These are phyloP conservation scores for Nemopilema nomurai DNA, from an alignment of 30 jellyfish, hydroid and myxozoan species.

Conservation along the genomic window DNA sequence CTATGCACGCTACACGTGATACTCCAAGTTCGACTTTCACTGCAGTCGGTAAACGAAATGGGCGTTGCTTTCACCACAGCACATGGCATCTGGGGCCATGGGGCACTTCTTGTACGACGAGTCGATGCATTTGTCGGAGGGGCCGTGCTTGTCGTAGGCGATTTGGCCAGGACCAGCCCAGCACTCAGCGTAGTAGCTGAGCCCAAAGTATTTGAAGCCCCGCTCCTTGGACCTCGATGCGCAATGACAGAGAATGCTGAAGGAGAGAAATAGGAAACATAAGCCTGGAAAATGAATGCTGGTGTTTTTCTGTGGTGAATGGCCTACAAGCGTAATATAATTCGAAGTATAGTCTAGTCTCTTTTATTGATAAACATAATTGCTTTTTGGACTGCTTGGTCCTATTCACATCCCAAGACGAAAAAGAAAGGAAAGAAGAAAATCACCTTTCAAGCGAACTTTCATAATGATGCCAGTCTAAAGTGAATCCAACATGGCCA, in stretches of 20 bases:
- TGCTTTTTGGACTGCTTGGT: no score
- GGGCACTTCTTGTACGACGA: conserved; percentile 32
- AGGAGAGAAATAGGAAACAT: background rate
- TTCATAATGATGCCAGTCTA: conserved; percentile 51
- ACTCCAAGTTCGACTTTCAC: background rate
- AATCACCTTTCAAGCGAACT: conserved; percentile 29
- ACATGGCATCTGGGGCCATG: conserved; percentile 15
- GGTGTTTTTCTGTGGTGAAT: no score
- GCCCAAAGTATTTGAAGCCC: conserved; percentile 63
- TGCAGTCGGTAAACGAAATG: conserved; percentile 40
- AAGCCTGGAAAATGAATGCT: no score
- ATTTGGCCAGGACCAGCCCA: conserved; percentile 78
- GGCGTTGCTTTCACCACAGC: conserved; percentile 44
- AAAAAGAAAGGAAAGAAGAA: background rate
- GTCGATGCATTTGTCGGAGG: conserved; percentile 41
- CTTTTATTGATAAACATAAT: no score
- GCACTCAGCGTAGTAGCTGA: conserved; percentile 83
- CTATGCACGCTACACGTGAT: no score
- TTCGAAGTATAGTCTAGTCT: no score
- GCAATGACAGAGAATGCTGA: conserved; percentile 68
- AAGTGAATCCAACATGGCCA: conserved; percentile 41
- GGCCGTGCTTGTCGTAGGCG: conserved; percentile 33
- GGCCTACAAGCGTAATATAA: no score
- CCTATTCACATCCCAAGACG: no score
- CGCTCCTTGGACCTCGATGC: conserved; percentile 58